Evolutionary conservation across 1,140 invertebrate genomes (phyloP).

Genomic region (Bombus consobrinus): DNA sequence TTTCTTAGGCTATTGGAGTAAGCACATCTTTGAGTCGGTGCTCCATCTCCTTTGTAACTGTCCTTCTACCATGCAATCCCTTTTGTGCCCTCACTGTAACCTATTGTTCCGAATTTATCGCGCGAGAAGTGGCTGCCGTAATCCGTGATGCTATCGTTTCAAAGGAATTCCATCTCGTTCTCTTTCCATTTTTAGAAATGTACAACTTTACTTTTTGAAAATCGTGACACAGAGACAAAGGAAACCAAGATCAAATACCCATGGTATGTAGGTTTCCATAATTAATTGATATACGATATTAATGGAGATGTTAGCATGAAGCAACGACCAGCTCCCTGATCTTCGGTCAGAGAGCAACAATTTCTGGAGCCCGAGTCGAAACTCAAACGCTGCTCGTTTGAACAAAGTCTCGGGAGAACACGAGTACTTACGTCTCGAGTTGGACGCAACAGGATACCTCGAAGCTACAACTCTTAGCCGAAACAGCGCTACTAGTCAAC

Average conservation of each 20-base stretch:
- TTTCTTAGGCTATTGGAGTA: slow-evolving; percentile 42
- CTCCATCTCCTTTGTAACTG: slow-evolving; percentile 40
- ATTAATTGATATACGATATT: not conserved
- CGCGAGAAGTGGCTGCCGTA: not conserved
- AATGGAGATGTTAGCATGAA: not conserved
- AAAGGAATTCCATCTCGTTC: not conserved
- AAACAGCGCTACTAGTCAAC: not conserved
- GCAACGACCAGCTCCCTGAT: not conserved
- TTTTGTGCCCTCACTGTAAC: not conserved
- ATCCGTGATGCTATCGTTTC: not conserved
- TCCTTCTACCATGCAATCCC: slow-evolving; percentile 8
- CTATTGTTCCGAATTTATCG: slow-evolving; percentile 32
- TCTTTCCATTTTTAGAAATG: not conserved
- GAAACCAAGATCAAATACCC: too few species aligned
- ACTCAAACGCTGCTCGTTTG: slow-evolving; percentile 18
- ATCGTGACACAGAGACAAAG: too few species aligned
- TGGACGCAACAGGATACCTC: slow-evolving; percentile 21
- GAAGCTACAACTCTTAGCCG: not conserved
- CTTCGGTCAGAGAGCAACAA: slow-evolving; percentile 5
- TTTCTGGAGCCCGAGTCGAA: not conserved
- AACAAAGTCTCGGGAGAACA: slow-evolving; percentile 12
- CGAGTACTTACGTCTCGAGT: not conserved
- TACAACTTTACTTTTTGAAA: too few species aligned
- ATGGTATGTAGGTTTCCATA: not conserved
- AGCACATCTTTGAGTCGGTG: slow-evolving; percentile 12